Conservation (phyloP, 1,140 invertebrate species). For the Gryon sp. region DNA sequence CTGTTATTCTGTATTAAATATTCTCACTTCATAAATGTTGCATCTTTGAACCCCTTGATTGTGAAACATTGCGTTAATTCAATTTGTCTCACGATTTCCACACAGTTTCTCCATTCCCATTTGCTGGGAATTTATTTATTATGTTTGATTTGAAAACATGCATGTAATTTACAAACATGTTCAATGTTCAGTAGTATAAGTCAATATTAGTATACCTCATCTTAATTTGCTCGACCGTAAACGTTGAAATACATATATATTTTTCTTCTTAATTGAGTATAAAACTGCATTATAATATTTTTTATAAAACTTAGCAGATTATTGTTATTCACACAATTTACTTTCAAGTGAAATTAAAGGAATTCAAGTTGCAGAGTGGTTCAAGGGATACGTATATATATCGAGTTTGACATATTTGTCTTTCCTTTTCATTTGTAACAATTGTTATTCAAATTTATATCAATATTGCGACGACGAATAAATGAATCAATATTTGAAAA, state of each 20-base stretch:
- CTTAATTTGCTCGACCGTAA: too few species aligned
- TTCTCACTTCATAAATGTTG: constrained; percentile 44
- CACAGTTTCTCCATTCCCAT: constrained; percentile 22
- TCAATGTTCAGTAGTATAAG: too few species aligned
- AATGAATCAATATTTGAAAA: too few species aligned
- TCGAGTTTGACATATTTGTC: constrained; percentile 38
- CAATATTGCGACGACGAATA: background rate
- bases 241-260: too few species aligned
- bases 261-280: too few species aligned
- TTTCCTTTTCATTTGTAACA: constrained; percentile 5
- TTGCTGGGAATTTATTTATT: constrained; percentile 36
- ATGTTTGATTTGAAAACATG: constrained; percentile 39
- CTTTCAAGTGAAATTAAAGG: constrained; percentile 37
- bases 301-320: too few species aligned
- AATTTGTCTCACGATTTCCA: constrained; percentile 41
- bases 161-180: too few species aligned
- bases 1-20: constrained; percentile 39
- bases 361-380: constrained; percentile 25
- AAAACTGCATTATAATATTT: too few species aligned
- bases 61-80: constrained; percentile 27
- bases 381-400: constrained; percentile 33
- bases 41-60: background rate
- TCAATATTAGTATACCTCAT: too few species aligned
- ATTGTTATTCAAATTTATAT: constrained; percentile 13
- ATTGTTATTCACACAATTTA: too few species aligned